phyloP scores from a whole-genome alignment of 1,140 invertebrate species.

The Trichoplusia ni region DNA sequence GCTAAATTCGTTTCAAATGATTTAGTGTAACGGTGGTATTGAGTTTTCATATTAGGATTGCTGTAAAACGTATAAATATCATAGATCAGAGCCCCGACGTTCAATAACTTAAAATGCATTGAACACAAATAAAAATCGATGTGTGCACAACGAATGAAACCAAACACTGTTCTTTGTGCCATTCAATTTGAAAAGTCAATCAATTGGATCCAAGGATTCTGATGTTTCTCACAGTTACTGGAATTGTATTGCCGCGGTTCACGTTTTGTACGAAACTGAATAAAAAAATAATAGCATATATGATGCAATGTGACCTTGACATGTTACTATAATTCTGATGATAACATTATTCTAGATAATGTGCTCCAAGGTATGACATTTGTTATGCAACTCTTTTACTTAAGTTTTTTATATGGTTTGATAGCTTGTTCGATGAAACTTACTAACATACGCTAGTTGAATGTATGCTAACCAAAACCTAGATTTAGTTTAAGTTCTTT shows the following conservation, averaged over 20 bases:
- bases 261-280: neutral
- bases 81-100: neutral
- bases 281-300: constrained; percentile 17
- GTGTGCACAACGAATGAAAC: neutral
- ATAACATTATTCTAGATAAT: constrained; percentile 10
- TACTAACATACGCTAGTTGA: no score
- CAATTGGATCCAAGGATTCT: constrained; percentile 11
- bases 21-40: no score
- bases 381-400: no score
- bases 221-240: neutral
- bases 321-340: neutral
- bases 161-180: neutral
- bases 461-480: no score
- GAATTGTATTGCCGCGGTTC: neutral
- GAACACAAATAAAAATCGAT: neutral
- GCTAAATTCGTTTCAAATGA: neutral
- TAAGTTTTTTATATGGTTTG: no score
- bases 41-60: no score
- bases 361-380: no score
- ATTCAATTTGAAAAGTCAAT: constrained; percentile 13
- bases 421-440: no score
- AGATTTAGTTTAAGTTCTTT: no score
- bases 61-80: neutral
- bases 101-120: neutral
- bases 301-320: constrained; percentile 7